Evolutionary conservation across 2,888 invertebrate species (phyloP), one percentile per base, ranked within the genome.

Genomic region (Elegia similella): DNA sequence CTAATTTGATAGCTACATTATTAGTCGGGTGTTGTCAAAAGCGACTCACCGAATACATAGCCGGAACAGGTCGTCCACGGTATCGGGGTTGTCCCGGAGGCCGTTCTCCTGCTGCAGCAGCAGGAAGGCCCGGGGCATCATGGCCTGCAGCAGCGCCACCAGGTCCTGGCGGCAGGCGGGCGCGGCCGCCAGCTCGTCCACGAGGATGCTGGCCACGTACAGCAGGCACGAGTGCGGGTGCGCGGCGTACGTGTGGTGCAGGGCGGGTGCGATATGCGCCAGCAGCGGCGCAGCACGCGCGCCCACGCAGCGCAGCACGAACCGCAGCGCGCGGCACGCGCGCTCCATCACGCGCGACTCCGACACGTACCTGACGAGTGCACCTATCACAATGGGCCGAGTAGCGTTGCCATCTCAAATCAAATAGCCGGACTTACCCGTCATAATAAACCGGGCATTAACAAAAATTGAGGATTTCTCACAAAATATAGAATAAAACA

Each of bases 1-100:
- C n/a, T n/a, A n/a, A n/a, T n/a, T n/a, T n/a, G n/a, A n/a, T n/a
- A n/a, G n/a, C n/a, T n/a, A n/a, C n/a, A n/a, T n/a, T n/a, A n/a
- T n/a, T n/a, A n/a, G n/a, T n/a, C n/a, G n/a, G n/a, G n/a, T n/a
- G n/a, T n/a, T n/a, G n/a, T n/a, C n/a, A n/a, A n/a, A n/a, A n/a
- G n/a, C n/a, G n/a, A 55, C 64, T 60, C 2, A 86, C 86, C 96
- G 92, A 53, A 95, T 93, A 70, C 96, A 96, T 38, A 98, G 91
- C 52, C 98, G 92, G 86, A 99, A 99, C 66, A 99, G 95, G 80
- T 99, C 99, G 78, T 99, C 99, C 0, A 99, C 98, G 0, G 99
- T 99, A 76, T 99, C 99, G 0, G 99, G 99, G 91, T 99, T 96
- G 81, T 98, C 96, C 60, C 95, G 92, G 47, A 99, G 90, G 0